Evolutionary conservation across 2,888 invertebrate species (phyloP), one percentile per base, ranked within the genome.

Genomic region (Imbricaverruca yamaguchii): DNA sequence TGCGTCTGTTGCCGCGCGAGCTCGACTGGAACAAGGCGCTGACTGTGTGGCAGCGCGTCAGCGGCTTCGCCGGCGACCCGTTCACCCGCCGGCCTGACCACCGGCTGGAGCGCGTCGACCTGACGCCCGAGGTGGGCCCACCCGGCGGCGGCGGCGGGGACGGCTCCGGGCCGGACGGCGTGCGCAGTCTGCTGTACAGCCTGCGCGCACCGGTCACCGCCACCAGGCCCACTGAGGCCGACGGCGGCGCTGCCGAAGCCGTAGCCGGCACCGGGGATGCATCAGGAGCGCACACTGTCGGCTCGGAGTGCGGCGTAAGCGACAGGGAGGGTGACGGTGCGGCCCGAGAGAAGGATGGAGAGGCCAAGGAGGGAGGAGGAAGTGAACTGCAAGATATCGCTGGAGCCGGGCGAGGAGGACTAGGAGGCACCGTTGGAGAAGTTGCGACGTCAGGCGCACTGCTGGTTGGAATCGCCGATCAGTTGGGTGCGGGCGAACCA

Each of bases 21-120:
- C 57, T 78, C 11, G 57, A 78, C 78, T 78, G 78, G 78, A 78
- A n/a, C 21, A 78, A 78, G 25, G 55, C 56, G 23, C 78, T 78
- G 21, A 0, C 23, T 9, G 55, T 78, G n/a, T 56, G 56, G 57
- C 78, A 78, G 78, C n/a, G 25, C 13, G 3, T 3, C 9, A 23
- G 56, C 12, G 78, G 78, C 4, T 78, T 78, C 78, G 4, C 18
- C 15, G 78, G 56, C n/a, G 57, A 57, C 12, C 78, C 78, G 6
- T n/a, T 21, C 57, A 78, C 78, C 56, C n/a, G 56, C 1, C 78
- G n/a, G 12, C n/a, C 78, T 1, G 57, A 56, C 78, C 15, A 78
- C 57, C 23, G 13, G 78, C 78, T 23, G 57, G 57, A 78, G 23
- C 23, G 7, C 15, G 57, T 57, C n/a, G 78, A 57, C 12, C 56